Evolutionary conservation across 2,888 invertebrate species (phyloP), one percentile per base, ranked within the genome.

Genomic region (Leucoma salicis): DNA sequence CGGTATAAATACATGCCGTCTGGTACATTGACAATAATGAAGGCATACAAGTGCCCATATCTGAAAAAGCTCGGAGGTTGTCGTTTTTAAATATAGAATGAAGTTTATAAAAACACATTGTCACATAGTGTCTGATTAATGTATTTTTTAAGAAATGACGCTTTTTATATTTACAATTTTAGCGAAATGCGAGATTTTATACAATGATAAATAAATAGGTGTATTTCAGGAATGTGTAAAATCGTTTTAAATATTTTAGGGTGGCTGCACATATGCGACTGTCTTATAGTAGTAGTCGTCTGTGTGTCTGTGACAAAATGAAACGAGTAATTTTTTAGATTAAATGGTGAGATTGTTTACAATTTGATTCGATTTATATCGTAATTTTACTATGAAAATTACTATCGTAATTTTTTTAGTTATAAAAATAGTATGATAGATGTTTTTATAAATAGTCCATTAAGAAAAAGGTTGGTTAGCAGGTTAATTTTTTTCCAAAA

Each of bases 161-260:
- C 28, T 21, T 34, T 57, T 46, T 15, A 38, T 49, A 55, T 58
- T 53, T 49, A 58, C 49, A 58, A 44, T 29, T 31, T 21, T 34
- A 45, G 43, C 36, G 31, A 54, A 54, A 49, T 49, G 39, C 43
- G 35, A 41, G 31, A 35, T 31, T 33, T 14, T 6, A 11, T 21
- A 35, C 18, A 37, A 39, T 32, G 46, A 46, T 39, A 12, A 34
- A 53, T 46, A 53, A 33, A 42, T 55, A 47, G 50, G 46, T 46
- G 47, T 46, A 46, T 53, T 37, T 40, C 49, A 46, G 61, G 57
- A 65, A 66, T 63, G 59, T 52, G 40, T 35, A 55, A 65, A 62
- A 57, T 50, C 53, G 57, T 53, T 54, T 57, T 48, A 42, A 4
- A 38, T 50, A 31, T 31, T 58, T 53, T 48, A 50, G 14, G 28